These are phyloP conservation scores for Zalophus californianus DNA, from an alignment of 2,797 vertebrate genomes.

Conservation along the genomic window DNA sequence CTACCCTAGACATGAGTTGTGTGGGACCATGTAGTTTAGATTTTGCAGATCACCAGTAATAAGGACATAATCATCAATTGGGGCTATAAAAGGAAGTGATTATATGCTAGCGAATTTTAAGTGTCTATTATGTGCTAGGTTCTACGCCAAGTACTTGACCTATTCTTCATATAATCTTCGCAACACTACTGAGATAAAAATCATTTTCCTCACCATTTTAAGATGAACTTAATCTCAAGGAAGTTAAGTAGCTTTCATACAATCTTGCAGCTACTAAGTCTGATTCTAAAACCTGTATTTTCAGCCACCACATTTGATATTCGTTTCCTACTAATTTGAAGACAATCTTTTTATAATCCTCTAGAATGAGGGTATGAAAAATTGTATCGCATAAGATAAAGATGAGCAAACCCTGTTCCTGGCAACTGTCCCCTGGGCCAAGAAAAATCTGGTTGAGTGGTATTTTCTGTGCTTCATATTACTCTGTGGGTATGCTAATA, in stretches of 20 bases:
- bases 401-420: neutral
- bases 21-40: neutral
- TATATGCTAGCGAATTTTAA: neutral
- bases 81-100: neutral
- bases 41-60: neutral
- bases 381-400: neutral
- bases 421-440: neutral
- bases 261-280: neutral
- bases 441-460: neutral
- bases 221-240: neutral
- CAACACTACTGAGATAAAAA: neutral
- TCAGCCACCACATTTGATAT: neutral
- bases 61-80: neutral
- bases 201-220: neutral
- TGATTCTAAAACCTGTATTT: neutral
- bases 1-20: neutral
- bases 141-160: neutral
- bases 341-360: neutral
- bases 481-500: neutral
- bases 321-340: neutral
- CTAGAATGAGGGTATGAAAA: slow-evolving; percentile 24
- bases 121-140: neutral
- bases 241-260: neutral
- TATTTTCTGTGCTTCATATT: neutral
- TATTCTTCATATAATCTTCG: neutral